Conservation (phyloP, 2,797 vertebrate species). For the Kryptopterus vitreolus region DNA sequence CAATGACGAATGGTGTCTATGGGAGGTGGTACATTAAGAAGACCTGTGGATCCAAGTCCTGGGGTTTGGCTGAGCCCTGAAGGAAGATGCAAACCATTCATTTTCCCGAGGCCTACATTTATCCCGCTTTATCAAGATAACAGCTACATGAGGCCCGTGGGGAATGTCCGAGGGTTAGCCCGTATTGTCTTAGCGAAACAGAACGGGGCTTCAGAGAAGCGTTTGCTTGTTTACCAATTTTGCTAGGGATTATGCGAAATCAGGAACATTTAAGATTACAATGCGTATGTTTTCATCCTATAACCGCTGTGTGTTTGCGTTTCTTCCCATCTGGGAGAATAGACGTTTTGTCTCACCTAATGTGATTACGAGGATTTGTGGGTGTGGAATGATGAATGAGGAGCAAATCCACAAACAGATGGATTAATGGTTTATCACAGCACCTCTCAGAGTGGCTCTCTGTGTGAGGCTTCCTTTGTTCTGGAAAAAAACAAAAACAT, state of each 20-base stretch:
- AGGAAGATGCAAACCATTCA: conserved; percentile 52
- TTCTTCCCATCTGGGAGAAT: conserved; percentile 46
- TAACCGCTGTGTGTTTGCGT: conserved; percentile 22
- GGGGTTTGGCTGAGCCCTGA: conserved; percentile 45
- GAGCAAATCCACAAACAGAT: conserved; percentile 53
- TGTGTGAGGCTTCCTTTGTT: conserved; percentile 51
- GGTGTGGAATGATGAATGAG: conserved; percentile 54
- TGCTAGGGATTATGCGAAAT: conserved; percentile 42
- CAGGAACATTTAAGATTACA: conserved; percentile 37
- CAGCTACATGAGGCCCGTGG: conserved; percentile 36
- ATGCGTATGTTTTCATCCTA: conserved; percentile 30
- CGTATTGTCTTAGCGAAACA: conserved; percentile 24
- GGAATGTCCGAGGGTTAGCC: conserved; percentile 25
- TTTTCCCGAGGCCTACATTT: conserved; percentile 42
- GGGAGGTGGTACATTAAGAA: conserved; percentile 44
- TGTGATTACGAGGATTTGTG: conserved; percentile 57
- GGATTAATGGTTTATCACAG: conserved; percentile 56
- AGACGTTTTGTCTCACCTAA: conserved; percentile 58
- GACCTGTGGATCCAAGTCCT: conserved; percentile 47
- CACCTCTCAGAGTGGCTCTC: conserved; percentile 48
- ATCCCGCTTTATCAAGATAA: conserved; percentile 24
- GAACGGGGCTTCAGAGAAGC: conserved; percentile 2
- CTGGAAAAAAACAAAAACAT: conserved; percentile 13
- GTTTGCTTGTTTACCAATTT: conserved; percentile 35
- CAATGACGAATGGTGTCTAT: conserved; percentile 42